A percentile compares a stretch with the other conserved stretches of the same genome.
phyloP scores from a whole-genome alignment of 2,113 vertebrate species.

The Pterophyllum scalare region DNA sequence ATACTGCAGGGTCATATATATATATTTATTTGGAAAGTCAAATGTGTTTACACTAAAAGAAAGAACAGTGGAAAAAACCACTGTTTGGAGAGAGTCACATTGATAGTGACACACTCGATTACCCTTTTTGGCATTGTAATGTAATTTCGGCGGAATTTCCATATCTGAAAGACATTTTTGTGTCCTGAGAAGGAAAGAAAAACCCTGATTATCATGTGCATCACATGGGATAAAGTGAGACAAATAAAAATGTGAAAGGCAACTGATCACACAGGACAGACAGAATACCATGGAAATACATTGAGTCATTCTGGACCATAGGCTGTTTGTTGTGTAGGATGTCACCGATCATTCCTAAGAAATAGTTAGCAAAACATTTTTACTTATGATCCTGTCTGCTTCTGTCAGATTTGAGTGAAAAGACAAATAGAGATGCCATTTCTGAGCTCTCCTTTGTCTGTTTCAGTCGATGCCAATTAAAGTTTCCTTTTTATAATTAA shows the following conservation, averaged over 20 bases:
- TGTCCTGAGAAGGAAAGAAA: neutral
- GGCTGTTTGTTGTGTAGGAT: neutral
- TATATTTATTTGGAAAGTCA: neutral
- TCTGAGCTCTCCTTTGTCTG: neutral
- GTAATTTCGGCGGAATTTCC: slow-evolving; percentile 44
- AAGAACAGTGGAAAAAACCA: neutral
- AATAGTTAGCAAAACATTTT: neutral
- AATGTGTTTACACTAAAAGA: neutral
- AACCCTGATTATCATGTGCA: neutral
- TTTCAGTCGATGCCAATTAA: neutral
- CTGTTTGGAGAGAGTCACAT: neutral
- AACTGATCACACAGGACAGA: neutral
- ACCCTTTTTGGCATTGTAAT: slow-evolving; percentile 5
- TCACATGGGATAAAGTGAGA: slow-evolving; percentile 13
- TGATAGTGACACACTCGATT: slow-evolving; percentile 8
- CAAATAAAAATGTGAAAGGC: neutral
- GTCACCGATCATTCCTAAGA: neutral
- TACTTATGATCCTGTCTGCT: neutral
- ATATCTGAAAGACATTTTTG: neutral
- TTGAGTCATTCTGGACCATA: neutral
- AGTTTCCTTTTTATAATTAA: neutral
- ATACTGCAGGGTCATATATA: no score
- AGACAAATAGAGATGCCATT: neutral
- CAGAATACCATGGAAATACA: neutral
- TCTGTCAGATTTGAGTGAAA: neutral